A percentile compares a stretch with the other conserved stretches of the same genome.
Conservation (phyloP, 1,140 invertebrate species). For the Polypedilum vanderplanki region DNA sequence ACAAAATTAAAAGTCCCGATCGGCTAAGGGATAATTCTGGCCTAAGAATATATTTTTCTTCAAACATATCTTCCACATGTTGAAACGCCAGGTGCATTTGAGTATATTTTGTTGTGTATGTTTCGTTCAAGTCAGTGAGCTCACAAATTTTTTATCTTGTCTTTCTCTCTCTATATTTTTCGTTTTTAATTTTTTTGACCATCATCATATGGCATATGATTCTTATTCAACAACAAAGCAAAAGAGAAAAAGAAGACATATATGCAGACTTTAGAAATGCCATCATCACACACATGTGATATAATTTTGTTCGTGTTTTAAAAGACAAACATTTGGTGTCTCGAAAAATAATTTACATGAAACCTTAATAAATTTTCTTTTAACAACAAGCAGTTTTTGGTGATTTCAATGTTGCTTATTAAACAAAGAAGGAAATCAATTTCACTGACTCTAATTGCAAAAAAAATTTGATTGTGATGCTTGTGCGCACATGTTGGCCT, state of each 20-base stretch:
- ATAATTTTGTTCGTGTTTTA: background rate
- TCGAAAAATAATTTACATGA: no score
- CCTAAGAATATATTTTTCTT: background rate
- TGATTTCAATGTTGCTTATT: no score
- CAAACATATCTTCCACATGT: background rate
- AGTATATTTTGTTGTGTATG: background rate
- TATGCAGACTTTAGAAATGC: background rate
- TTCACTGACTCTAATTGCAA: background rate
- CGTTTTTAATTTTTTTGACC: constrained; percentile 13
- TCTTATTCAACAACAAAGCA: background rate
- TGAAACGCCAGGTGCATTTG: constrained; percentile 25
- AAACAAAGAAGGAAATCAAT: background rate
- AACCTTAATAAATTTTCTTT: no score
- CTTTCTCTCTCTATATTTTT: background rate
- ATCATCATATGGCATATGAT: constrained; percentile 26
- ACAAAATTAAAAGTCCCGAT: constrained; percentile 24
- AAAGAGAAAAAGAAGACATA: background rate
- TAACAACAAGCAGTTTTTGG: no score
- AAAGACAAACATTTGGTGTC: background rate
- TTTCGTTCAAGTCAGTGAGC: constrained; percentile 16
- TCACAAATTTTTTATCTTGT: background rate
- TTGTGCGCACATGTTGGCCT: background rate
- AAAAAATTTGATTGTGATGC: background rate
- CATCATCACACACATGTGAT: constrained; percentile 10
- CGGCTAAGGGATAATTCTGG: constrained; percentile 23